Base-by-base conservation (phyloP, 2,888 invertebrate genomes). In the Plagiodera versicolora region DNA sequence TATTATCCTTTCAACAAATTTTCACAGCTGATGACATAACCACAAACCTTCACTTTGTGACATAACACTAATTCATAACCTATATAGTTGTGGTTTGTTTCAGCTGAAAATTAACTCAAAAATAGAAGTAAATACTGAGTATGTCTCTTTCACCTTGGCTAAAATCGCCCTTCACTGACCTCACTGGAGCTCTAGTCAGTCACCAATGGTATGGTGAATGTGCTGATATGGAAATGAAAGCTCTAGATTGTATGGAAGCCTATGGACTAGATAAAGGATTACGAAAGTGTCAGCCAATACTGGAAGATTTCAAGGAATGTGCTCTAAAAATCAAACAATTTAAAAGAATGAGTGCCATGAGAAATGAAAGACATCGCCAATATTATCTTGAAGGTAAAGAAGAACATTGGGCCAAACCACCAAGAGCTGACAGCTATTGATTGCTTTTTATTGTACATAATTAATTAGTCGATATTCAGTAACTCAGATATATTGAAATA, bases 211-310 rank as follows among this genome's bases (percentile, higher is more conserved):
- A 85, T 71, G 86, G 86, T 18, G 75, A 79, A 19, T 94, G 93
- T 74, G 86, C 85, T 32, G 82, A 84, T 59, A 80, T 89, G 68
- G 92, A 93, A 80, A 81, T 88, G 75, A 83, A 85, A 28, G 85
- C 87, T 72, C 85, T 90, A 81, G 90, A 93, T 67, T 94, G 93
- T 72, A 74, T 92, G 50, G 92, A 93, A 74, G 93, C 91, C 1
- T 92, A 93, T 67, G 94, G 93, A 1, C 70, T 86, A 9, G 85
- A 87, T n/a, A 82, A 83, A 44, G 90, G 89, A 0, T 69, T 80
- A 32, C 73, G 72, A n/a, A 86, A 88, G 74, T 94, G 94, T 75
- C 73, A 78, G 3, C 77, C 82, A 54, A 76, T 90, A 6, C 82
- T 89, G 58, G 81, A 82, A 0, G 92, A 94, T 77, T 89, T 87